These are phyloP conservation scores for Lophius americanus DNA, from an alignment of 2,797 vertebrate species.

Conservation along the genomic window DNA sequence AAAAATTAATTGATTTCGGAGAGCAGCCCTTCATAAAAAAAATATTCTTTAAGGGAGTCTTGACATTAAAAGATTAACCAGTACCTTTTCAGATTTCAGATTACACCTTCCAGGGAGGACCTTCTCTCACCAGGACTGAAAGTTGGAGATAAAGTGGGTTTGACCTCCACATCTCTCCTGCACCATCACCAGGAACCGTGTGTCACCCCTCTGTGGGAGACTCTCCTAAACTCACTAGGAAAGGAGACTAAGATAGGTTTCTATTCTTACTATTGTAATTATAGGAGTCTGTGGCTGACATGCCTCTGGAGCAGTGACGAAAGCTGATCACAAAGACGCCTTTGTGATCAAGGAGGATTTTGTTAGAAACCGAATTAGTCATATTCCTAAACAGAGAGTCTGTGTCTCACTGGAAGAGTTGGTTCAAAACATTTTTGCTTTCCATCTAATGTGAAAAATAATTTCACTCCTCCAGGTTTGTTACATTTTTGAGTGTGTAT, in stretches of 20 bases:
- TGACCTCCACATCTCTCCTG: conserved; percentile 10
- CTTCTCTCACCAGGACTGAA: conserved; percentile 8
- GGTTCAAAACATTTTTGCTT: background rate
- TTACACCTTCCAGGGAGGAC: background rate
- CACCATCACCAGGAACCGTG: conserved; percentile 40
- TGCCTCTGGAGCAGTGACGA: conserved; percentile 36
- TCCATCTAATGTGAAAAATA: background rate
- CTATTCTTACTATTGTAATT: conserved; percentile 59
- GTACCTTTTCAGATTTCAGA: background rate
- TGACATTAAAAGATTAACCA: background rate
- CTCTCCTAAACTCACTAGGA: conserved; percentile 11
- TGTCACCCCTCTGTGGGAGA: conserved; percentile 55
- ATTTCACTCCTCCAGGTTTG: too few relatives aligned
- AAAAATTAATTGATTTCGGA: background rate
- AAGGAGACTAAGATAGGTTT: conserved; percentile 38
- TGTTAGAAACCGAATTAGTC: conserved; percentile 41
- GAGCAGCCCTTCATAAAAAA: conserved; percentile 1
- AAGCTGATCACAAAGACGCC: conserved; percentile 30
- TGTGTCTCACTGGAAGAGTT: background rate
- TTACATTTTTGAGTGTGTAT: too few relatives aligned
- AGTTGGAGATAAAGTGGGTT: conserved; percentile 10
- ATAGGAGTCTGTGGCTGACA: conserved; percentile 43
- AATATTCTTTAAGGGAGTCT: background rate
- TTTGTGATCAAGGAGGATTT: conserved; percentile 41
- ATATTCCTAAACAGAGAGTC: background rate